Percentiles rank a stretch among this genome's conserved stretches.
phyloP scores from a whole-genome alignment of 2,888 invertebrate genomes.

The Agrotis puta region DNA sequence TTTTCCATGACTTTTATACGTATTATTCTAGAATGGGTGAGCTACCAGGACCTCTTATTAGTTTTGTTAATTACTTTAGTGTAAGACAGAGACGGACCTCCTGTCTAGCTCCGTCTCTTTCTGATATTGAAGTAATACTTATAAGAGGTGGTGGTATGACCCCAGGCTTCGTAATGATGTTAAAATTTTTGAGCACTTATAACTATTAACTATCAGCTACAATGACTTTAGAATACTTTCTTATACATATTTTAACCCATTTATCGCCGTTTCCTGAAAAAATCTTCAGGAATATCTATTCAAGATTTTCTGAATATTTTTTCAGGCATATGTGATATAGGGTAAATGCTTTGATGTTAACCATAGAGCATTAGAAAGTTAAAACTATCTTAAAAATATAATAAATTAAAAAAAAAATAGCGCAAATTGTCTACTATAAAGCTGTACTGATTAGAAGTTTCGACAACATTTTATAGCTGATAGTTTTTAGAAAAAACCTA shows the following conservation, averaged over 20 bases:
- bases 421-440: slow-evolving; percentile 30
- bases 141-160: not conserved
- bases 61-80: not conserved
- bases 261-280: slow-evolving; percentile 5
- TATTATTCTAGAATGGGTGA: slow-evolving; percentile 24
- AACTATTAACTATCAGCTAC: slow-evolving; percentile 57
- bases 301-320: not conserved
- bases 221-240: slow-evolving; percentile 12
- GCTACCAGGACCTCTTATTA: not conserved
- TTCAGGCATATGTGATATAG: not conserved
- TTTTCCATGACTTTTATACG: slow-evolving; percentile 47
- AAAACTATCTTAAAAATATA: slow-evolving; percentile 29
- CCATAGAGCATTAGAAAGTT: slow-evolving; percentile 29
- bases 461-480: slow-evolving; percentile 50
- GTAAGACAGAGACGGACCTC: not conserved
- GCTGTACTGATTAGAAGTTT: slow-evolving; percentile 39
- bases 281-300: not conserved
- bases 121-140: not conserved
- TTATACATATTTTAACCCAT: not conserved
- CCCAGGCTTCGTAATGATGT: slow-evolving; percentile 19
- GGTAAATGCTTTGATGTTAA: slow-evolving; percentile 20
- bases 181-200: slow-evolving; percentile 44
- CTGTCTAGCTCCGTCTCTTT: not conserved
- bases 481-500: slow-evolving; percentile 55
- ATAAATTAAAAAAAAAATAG: not conserved